Evolutionary conservation across 2,113 vertebrate genomes (phyloP), one percentile per base, ranked within the genome.

Genomic region (Sialia sialis): DNA sequence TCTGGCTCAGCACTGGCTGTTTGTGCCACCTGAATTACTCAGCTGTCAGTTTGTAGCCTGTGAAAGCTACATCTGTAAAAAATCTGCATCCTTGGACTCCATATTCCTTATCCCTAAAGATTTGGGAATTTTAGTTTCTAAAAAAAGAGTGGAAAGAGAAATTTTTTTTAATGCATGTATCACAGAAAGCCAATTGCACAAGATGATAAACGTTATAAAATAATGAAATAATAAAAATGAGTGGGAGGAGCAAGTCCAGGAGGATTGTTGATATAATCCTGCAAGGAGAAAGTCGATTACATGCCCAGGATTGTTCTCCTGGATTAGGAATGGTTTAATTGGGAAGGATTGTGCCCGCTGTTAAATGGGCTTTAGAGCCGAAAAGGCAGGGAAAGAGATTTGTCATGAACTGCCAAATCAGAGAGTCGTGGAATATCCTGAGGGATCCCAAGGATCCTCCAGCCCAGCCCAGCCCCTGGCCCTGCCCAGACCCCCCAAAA

Each of bases 91-190:
- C 86, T 68, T 63, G 58, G 27, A 36, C 11, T 39, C 25, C 5
- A 17, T 43, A 20, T 30, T 76, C 18, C 16, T 70, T 17, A 16
- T 66, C 58, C 20, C 19, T 52, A 7, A 74, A 60, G 38, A 22
- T 11, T 78, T 1, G 1, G 5, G 32, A 4, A 55, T 19, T 86
- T 88, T 15, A 21, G 6, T 3, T 51, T 38, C 26, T 39, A 36
- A 9, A 23, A 23, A 48, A 32, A 3, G 2, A 1, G 4, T 12
- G 7, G 8, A 9, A 51, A 10, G 3, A 13, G 4, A 3, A 3
- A 2, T n/a, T 23, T 60, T 30, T 63, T 29, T 39, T 5, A 72
- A 18, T 59, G 1, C 4, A 3, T 20, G 3, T 74, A 13, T 30
- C 7, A 12, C 12, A 26, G 43, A 32, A 74, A 87, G 46, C 19